Percentiles rank a stretch among this genome's conserved stretches.
Conservation (phyloP, 2,113 vertebrate species). For the Peromyscus californicus region DNA sequence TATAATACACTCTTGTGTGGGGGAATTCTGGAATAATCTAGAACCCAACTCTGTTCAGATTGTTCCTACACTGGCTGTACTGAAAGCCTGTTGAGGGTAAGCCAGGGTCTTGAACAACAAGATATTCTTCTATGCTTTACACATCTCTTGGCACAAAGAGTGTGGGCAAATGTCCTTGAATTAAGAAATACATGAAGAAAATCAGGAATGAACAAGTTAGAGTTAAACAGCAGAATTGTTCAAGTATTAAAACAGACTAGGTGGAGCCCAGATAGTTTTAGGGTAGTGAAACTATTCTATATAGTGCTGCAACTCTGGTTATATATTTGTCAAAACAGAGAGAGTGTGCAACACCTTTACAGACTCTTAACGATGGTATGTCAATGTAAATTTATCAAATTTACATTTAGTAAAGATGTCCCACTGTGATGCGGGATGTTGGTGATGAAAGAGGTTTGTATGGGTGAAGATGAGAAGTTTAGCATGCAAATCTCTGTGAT, state of each 20-base stretch:
- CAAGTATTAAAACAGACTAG: neutral
- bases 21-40: constrained; percentile 41
- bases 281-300: neutral
- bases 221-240: constrained; percentile 37
- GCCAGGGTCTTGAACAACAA: neutral
- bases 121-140: neutral
- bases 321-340: neutral
- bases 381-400: neutral
- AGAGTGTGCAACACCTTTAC: neutral
- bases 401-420: neutral
- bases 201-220: constrained; percentile 27
- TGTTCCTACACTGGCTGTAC: neutral
- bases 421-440: neutral
- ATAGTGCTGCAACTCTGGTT: neutral
- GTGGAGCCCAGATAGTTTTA: neutral
- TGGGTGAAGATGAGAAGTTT: neutral
- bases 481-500: neutral
- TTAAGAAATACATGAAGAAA: constrained; percentile 19
- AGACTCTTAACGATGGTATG: neutral
- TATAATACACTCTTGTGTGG: neutral
- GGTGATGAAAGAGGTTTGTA: neutral
- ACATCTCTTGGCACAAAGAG: neutral
- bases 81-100: constrained; percentile 26
- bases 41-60: neutral
- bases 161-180: neutral